Conservation (phyloP, 2,113 vertebrate species). For the Camelus dromedarius region DNA sequence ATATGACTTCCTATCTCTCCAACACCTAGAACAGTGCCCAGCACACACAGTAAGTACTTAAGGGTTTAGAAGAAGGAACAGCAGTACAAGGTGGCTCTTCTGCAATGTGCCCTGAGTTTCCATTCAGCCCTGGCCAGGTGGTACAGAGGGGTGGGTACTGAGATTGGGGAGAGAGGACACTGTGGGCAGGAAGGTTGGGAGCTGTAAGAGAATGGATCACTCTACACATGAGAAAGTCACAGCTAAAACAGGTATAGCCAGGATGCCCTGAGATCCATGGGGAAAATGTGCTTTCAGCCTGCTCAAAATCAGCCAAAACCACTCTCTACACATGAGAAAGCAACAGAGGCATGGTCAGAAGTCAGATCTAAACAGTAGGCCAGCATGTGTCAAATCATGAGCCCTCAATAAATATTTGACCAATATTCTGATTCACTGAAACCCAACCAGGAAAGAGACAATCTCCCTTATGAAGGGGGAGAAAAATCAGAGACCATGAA, state of each 20-base stretch:
- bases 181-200: too few relatives aligned
- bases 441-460: not conserved
- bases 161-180: accelerated
- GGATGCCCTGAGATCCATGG: not conserved
- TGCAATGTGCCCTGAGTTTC: not conserved
- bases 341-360: not conserved
- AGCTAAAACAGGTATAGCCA: too few relatives aligned
- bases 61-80: not conserved
- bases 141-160: not conserved
- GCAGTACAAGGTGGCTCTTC: not conserved
- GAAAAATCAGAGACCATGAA: not conserved
- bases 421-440: slow-evolving; percentile 48
- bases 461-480: not conserved
- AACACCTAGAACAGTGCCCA: not conserved
- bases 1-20: not conserved
- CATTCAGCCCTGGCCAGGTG: not conserved
- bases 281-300: not conserved
- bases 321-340: not conserved
- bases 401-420: slow-evolving; percentile 51
- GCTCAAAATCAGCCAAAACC: not conserved
- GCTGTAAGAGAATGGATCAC: not conserved
- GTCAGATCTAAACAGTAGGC: not conserved
- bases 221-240: not conserved
- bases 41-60: not conserved
- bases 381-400: not conserved